phyloP scores from a whole-genome alignment of 1,140 invertebrate species.

The Pomacea maculata region DNA sequence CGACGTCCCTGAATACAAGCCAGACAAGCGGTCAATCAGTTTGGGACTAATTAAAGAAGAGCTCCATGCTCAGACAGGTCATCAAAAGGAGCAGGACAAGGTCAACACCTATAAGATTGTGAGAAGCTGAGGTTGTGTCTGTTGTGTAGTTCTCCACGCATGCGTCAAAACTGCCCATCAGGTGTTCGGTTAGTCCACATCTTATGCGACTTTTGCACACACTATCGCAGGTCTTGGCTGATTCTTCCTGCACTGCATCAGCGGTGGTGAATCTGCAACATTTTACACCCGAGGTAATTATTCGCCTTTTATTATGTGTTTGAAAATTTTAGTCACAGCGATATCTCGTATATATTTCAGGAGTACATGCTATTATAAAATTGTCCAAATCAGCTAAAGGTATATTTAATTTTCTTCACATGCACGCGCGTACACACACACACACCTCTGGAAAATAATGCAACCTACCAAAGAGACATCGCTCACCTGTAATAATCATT shows the following conservation, averaged over 20 bases:
- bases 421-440: conserved; percentile 6
- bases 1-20: no score
- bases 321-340: background rate
- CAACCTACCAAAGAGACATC: background rate
- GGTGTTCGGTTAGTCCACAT: conserved; percentile 6
- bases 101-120: no score
- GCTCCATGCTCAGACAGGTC: background rate
- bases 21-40: no score
- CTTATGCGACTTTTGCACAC: conserved; percentile 4
- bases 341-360: background rate
- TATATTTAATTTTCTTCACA: no score
- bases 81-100: background rate
- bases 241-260: background rate
- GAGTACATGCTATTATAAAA: background rate
- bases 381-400: no score
- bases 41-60: background rate
- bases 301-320: background rate
- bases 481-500: conserved; percentile 15
- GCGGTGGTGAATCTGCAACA: conserved; percentile 3
- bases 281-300: background rate
- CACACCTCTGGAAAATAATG: background rate
- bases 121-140: background rate
- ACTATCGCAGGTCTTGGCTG: background rate
- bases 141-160: background rate
- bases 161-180: background rate